A percentile compares a stretch with the other conserved stretches of the same genome.
Evolutionary conservation across 2,888 invertebrate species (phyloP).

Genomic region (Acrobeloides nanus): DNA sequence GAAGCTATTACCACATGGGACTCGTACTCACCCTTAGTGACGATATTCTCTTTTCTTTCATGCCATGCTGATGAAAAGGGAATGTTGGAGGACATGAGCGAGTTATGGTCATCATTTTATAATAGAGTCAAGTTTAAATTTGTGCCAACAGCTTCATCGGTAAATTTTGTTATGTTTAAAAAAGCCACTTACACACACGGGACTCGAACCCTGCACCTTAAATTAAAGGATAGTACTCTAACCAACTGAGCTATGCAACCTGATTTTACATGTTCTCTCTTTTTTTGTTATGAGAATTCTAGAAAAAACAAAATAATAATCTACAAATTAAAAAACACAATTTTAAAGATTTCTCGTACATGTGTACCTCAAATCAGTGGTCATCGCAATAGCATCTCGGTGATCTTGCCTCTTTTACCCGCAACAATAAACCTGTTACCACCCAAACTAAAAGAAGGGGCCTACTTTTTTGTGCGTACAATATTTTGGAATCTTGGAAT

Average conservation of each 20-base stretch:
- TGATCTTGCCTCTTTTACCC: slow-evolving; percentile 9
- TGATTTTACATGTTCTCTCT: too few relatives aligned
- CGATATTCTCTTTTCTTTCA: slow-evolving; percentile 43
- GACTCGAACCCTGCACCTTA: too few relatives aligned
- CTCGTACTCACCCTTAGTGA: slow-evolving; percentile 24
- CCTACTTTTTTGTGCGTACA: slow-evolving; percentile 22
- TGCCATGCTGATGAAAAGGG: slow-evolving; percentile 50
- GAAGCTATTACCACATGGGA: slow-evolving; percentile 19
- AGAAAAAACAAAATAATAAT: too few relatives aligned
- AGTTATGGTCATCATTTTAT: slow-evolving; percentile 31
- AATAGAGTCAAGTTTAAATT: slow-evolving; percentile 36
- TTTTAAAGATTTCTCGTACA: slow-evolving; percentile 26
- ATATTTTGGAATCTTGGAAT: slow-evolving; percentile 35
- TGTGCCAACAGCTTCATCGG: slow-evolving; percentile 20
- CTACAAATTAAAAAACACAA: too few relatives aligned
- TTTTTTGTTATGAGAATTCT: too few relatives aligned
- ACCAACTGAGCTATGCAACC: too few relatives aligned
- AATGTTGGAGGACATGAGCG: slow-evolving; percentile 49
- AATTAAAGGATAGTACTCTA: not conserved
- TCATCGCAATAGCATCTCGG: slow-evolving; percentile 17
- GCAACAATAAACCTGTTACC: slow-evolving; percentile 15
- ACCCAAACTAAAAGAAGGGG: slow-evolving; percentile 5
- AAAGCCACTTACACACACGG: too few relatives aligned
- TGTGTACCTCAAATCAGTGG: slow-evolving; percentile 46
- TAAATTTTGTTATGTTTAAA: slow-evolving; percentile 9